Percentiles rank a stretch among this genome's conserved stretches.
These are phyloP conservation scores for Centrocercus urophasianus DNA, from an alignment of 2,113 vertebrate genomes.

Conservation along the genomic window DNA sequence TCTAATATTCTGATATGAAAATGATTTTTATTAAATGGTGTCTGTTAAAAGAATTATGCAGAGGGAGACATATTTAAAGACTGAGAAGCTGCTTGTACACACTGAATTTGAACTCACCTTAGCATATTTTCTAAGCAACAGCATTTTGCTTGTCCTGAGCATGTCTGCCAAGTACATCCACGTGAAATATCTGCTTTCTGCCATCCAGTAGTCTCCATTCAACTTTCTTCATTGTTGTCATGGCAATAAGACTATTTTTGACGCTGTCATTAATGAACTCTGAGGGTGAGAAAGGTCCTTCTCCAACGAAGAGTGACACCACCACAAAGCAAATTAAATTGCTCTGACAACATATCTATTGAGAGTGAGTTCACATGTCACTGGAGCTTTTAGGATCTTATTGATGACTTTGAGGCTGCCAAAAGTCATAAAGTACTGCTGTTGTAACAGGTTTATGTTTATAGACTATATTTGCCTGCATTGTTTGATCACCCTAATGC, in stretches of 20 bases:
- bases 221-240: conserved; percentile 58
- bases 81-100: not conserved
- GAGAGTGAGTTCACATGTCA: conserved; percentile 59
- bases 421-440: conserved; percentile 33
- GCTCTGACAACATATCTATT: conserved; percentile 54
- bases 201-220: conserved; percentile 28
- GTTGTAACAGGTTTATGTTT: conserved; percentile 64
- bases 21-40: not conserved
- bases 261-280: conserved; percentile 56
- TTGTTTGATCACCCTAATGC: conserved; percentile 35
- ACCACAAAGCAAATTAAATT: conserved; percentile 70
- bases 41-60: not conserved
- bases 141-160: not conserved
- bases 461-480: conserved; percentile 3
- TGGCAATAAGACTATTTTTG: conserved; percentile 60
- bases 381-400: conserved; percentile 63
- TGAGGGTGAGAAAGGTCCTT: conserved; percentile 59
- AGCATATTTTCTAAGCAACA: not conserved
- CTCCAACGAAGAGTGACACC: conserved; percentile 51
- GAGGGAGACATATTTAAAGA: not conserved
- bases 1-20: not conserved
- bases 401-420: conserved; percentile 55
- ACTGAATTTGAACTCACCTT: not conserved
- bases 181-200: conserved; percentile 18
- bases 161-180: not conserved